Base-by-base conservation (phyloP, 2,888 invertebrate genomes). In the Perdita meconis region DNA sequence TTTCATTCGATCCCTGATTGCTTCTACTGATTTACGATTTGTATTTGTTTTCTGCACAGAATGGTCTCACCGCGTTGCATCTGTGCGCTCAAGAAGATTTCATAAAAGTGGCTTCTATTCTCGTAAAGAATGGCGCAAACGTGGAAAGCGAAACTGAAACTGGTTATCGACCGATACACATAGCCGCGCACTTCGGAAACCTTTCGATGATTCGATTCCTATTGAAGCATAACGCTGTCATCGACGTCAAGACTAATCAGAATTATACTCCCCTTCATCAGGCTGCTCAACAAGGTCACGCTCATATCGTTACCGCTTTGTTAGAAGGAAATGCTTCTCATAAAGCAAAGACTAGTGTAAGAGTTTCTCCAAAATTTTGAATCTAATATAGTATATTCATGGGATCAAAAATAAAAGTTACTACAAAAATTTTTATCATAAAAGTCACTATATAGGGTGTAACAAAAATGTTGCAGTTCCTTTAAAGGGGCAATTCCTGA, bases 261-360 rank as follows among this genome's bases (percentile, higher is more conserved):
- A 91, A 90, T 56, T 98, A 98, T 92, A 99, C 99, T 0, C 98
- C 99, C 0, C 94, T 99, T 13, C 99, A 99, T 93, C 99, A 99
- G 92, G 99, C 99, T 0, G 98, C 99, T 0, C 99, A 99, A 90
- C 99, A 99, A 93, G 99, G 99, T 0, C 99, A 99, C 93, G 97
- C 98, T 0, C 95, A 98, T 87, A 97, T 99, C 82, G 98, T 99
- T 64, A 97, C 97, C 89, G 94, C 98, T 63, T 94, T 99, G 47
- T 94, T 99, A 84, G 98, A 98, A 90, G 96, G 97, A 93, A 97
- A 96, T 90, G 99, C 99, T 0, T 97, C 98, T 91, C 99, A 99
- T 2, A 98, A 99, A 93, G 97, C 97, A 22, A 93, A 98, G 66
- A 99, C 98, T 65, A 97, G 97, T 90, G 99, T 94, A 34, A n/a